Base-by-base conservation (phyloP, 2,888 invertebrate genomes). In the Limenitis camilla region DNA sequence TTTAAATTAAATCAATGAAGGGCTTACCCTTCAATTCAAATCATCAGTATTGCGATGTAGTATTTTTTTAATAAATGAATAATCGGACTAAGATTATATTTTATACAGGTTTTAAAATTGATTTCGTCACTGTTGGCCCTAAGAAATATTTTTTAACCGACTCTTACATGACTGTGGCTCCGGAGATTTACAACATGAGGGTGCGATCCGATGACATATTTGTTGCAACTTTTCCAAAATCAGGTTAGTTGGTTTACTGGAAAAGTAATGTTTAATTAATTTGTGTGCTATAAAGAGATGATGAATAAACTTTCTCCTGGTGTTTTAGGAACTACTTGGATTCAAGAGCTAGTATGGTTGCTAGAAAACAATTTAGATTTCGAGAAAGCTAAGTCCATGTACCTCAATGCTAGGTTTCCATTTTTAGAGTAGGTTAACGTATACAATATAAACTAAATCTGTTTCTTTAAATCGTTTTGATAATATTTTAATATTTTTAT, bases 281-380 rank as follows among this genome's bases (percentile, higher is more conserved):
- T 8, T 33, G 11, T 38, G 6, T n/a, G n/a, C n/a, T n/a, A n/a
- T n/a, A n/a, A n/a, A n/a, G n/a, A n/a, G n/a, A n/a, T n/a, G n/a
- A n/a, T n/a, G n/a, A n/a, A n/a, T 19, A 19, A 2, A 19, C 19
- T 19, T 19, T 19, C 19, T 19, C 19, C 19, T 19, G 19, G 3
- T 19, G 19, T 8, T 32, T 42, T 33, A 90, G 90, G 90, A 9
- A 90, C 91, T 8, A 92, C 92, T 4, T 90, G 91, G 91, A 91
- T 91, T 0, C 93, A 93, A 66, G 94, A 94, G 71, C 72, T 94
- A 65, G 89, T 93, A 0, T 94, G 94, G 93, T 66, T 93, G 51
- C 62, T 94, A 9, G 88, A 88, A 1, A 93, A 93, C 66, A 70
- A 92, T 63, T 80, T 93, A 56, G 89, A 94, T 69, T 94, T 91